These are phyloP conservation scores for Bombus superbus DNA, from an alignment of 1,140 invertebrate genomes.

Conservation along the genomic window DNA sequence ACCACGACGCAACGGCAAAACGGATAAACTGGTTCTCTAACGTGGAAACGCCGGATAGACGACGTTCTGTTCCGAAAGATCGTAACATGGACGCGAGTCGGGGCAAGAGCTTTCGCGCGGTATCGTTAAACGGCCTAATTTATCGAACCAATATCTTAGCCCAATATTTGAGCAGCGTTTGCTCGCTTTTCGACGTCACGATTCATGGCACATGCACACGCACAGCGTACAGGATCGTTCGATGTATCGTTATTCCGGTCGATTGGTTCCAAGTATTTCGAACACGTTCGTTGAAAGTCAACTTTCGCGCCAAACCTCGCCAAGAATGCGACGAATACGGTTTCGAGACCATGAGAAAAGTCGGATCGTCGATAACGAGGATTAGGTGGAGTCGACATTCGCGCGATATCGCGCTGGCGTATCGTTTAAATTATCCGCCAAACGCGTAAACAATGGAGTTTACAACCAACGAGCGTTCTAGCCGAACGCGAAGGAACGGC, in stretches of 20 bases:
- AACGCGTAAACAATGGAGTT: background rate
- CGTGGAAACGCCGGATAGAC: background rate
- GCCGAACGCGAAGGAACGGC: background rate
- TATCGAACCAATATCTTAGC: background rate
- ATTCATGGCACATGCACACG: background rate
- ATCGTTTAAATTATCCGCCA: background rate
- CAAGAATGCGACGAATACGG: background rate
- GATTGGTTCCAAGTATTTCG: constrained; percentile 24
- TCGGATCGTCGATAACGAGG: background rate
- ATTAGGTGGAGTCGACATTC: background rate
- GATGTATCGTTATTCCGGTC: constrained; percentile 11
- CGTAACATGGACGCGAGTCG: background rate
- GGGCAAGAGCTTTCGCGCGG: background rate
- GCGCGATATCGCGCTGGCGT: too few species aligned
- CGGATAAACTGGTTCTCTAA: background rate
- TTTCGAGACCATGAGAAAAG: too few species aligned
- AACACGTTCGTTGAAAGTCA: background rate
- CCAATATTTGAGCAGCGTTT: constrained; percentile 20
- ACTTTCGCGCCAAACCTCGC: background rate
- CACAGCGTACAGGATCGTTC: background rate
- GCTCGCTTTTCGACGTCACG: background rate
- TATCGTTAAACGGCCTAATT: constrained; percentile 15
- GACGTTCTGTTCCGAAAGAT: background rate
- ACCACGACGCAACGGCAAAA: background rate
- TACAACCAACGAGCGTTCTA: background rate